phyloP scores from a whole-genome alignment of 2,797 vertebrate species.

The Paedocypris micromegethes region DNA sequence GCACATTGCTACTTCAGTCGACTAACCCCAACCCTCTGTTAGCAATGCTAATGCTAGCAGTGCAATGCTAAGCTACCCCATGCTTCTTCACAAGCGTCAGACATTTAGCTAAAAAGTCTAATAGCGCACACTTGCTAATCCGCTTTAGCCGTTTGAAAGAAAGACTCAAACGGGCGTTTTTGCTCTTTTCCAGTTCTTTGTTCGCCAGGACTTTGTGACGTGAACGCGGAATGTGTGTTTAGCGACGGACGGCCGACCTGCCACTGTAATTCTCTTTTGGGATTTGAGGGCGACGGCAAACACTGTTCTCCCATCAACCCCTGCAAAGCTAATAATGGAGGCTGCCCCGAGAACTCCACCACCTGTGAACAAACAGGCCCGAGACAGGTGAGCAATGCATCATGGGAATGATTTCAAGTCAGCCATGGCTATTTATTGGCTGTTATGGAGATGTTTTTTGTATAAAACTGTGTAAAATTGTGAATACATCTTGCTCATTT shows the following conservation, averaged over 20 bases:
- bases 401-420: neutral
- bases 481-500: no score
- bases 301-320: conserved; percentile 79
- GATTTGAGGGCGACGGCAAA: conserved; percentile 78
- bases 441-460: no score
- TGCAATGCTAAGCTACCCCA: no score
- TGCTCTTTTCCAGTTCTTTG: conserved; percentile 55
- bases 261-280: conserved; percentile 75
- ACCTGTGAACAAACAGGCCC: conserved; percentile 70
- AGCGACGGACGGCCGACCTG: conserved; percentile 50
- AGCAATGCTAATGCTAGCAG: no score
- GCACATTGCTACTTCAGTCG: no score
- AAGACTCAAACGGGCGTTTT: neutral
- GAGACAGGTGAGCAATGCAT: conserved; percentile 73
- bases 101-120: neutral
- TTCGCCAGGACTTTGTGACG: conserved; percentile 54
- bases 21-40: no score
- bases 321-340: conserved; percentile 75
- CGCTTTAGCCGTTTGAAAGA: neutral
- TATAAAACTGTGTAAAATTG: no score
- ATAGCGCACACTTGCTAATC: neutral
- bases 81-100: no score
- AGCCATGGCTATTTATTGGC: no score
- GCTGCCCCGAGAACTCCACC: conserved; percentile 78
- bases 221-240: conserved; percentile 70